These are phyloP conservation scores for Agrilus biguttatus DNA, from an alignment of 2,888 invertebrate species.

Conservation along the genomic window DNA sequence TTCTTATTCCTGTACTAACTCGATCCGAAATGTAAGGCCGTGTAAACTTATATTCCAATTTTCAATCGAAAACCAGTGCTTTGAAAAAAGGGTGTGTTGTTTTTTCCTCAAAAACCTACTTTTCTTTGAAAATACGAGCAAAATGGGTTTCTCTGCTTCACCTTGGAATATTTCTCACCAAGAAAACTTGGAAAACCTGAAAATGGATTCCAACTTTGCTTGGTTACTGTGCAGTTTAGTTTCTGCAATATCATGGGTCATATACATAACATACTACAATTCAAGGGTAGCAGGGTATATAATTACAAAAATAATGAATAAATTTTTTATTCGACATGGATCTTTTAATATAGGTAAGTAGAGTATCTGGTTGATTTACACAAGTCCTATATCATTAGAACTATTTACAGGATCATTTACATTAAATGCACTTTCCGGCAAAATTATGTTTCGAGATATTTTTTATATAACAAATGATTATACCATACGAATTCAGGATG, in stretches of 20 bases:
- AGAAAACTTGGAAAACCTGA: constrained; percentile 44
- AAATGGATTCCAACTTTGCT: constrained; percentile 63
- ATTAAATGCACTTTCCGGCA: constrained; percentile 89
- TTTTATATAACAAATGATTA: constrained; percentile 90
- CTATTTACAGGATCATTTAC: constrained; percentile 73
- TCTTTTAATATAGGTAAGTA: constrained; percentile 75
- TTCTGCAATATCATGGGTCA: constrained; percentile 78
- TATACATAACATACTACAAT: constrained; percentile 91
- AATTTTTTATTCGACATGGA: constrained; percentile 71
- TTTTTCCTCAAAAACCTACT: no score
- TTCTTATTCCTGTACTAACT: no score
- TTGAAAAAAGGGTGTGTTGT: no score
- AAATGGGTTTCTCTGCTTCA: constrained; percentile 9
- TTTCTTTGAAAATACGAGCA: no score
- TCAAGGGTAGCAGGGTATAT: constrained; percentile 83
- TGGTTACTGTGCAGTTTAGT: constrained; percentile 68
- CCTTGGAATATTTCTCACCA: constrained; percentile 16
- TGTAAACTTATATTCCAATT: no score
- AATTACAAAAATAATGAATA: constrained; percentile 76
- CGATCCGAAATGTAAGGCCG: no score
- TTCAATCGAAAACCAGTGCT: no score
- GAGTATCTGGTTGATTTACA: neutral
- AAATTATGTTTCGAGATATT: constrained; percentile 95
- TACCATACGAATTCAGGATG: constrained; percentile 85
- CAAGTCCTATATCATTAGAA: constrained; percentile 1